phyloP scores from a whole-genome alignment of 2,888 invertebrate species.

The Ethmia dodecea region DNA sequence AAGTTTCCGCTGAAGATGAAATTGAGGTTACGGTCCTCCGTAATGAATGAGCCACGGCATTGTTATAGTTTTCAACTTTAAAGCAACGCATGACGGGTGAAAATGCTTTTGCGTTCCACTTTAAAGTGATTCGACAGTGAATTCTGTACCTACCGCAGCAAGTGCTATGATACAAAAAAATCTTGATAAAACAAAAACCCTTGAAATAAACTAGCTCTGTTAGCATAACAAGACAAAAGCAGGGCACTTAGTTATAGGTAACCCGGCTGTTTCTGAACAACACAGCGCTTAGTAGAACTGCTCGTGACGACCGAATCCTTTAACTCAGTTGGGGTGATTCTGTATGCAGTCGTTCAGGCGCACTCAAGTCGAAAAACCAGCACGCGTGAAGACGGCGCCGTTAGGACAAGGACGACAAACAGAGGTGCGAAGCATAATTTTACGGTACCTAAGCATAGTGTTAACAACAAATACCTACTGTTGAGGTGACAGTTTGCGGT shows the following conservation, averaged over 20 bases:
- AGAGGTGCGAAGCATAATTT: slow-evolving; percentile 60
- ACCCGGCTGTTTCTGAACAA: slow-evolving; percentile 26
- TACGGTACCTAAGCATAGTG: slow-evolving; percentile 43
- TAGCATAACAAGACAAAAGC: slow-evolving; percentile 50
- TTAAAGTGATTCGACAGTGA: no score
- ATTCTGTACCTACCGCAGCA: no score
- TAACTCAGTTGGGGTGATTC: slow-evolving; percentile 33
- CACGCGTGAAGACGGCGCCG: slow-evolving; percentile 48
- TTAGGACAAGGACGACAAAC: slow-evolving; percentile 48
- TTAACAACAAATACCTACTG: slow-evolving; percentile 11
- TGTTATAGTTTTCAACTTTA: slow-evolving; percentile 14
- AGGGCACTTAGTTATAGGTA: slow-evolving; percentile 41
- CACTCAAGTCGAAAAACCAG: slow-evolving; percentile 61
- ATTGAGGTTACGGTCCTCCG: slow-evolving; percentile 25
- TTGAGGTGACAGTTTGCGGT: slow-evolving; percentile 18
- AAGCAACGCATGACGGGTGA: neutral
- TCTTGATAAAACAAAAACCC: no score
- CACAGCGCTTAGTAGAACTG: no score
- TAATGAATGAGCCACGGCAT: slow-evolving; percentile 18
- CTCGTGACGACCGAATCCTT: slow-evolving; percentile 27
- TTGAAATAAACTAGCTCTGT: slow-evolving; percentile 45
- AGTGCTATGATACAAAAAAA: no score
- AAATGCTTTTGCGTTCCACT: neutral
- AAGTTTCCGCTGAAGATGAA: slow-evolving; percentile 52
- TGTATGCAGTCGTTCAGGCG: slow-evolving; percentile 47